Evolutionary conservation across 2,113 vertebrate species (phyloP).

Genomic region (Glaucomys volans): DNA sequence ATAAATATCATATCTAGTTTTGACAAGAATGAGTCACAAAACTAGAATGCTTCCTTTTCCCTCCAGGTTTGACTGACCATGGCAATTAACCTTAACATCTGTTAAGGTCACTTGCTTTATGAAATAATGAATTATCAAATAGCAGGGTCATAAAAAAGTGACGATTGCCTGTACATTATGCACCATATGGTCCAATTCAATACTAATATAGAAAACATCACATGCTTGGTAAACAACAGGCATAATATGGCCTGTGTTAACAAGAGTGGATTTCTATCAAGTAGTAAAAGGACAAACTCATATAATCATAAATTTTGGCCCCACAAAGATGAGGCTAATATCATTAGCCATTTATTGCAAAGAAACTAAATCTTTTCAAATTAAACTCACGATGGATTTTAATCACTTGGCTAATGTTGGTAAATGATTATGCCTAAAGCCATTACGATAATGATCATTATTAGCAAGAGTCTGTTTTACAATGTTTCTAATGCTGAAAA

Average conservation of each 20-base stretch:
- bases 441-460: slow-evolving; percentile 72
- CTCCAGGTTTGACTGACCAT: slow-evolving; percentile 42
- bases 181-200: slow-evolving; percentile 64
- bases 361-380: slow-evolving; percentile 73
- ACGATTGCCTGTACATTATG: background rate
- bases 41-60: background rate
- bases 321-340: slow-evolving; percentile 65
- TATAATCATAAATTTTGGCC: slow-evolving; percentile 59
- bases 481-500: slow-evolving; percentile 73
- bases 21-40: slow-evolving; percentile 53
- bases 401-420: slow-evolving; percentile 77
- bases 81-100: slow-evolving; percentile 72
- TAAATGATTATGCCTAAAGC: slow-evolving; percentile 72
- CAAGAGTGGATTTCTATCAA: slow-evolving; percentile 44
- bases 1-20: slow-evolving; percentile 39
- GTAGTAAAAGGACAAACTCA: slow-evolving; percentile 46
- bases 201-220: background rate
- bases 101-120: slow-evolving; percentile 67
- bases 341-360: slow-evolving; percentile 69
- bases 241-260: background rate
- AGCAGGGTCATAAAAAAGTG: slow-evolving; percentile 67
- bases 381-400: slow-evolving; percentile 79
- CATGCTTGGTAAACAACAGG: slow-evolving; percentile 55
- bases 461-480: slow-evolving; percentile 75
- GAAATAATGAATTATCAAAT: slow-evolving; percentile 72